Conservation (phyloP, 2,888 invertebrate species). For the Euclidia mi region DNA sequence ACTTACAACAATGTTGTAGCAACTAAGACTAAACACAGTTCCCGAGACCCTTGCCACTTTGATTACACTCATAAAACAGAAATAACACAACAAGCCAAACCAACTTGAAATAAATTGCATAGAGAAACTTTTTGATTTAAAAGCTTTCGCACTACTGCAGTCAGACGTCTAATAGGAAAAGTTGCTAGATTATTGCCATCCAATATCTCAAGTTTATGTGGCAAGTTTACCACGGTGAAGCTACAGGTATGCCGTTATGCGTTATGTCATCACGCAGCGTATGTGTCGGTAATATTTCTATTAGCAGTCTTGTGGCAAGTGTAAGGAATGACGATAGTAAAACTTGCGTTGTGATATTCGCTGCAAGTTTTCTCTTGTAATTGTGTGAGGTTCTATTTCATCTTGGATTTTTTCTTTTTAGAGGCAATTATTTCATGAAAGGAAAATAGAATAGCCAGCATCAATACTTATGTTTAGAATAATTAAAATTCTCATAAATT, state of each 20-base stretch:
- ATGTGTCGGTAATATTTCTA: not conserved
- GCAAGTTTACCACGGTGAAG: constrained; percentile 15
- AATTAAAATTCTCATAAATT: too few species aligned
- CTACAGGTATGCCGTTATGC: constrained; percentile 19
- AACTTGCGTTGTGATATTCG: too few species aligned
- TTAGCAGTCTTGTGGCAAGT: not conserved
- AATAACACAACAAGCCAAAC: constrained; percentile 48
- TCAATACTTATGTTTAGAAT: too few species aligned
- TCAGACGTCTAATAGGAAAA: constrained; percentile 70
- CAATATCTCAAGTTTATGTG: constrained; percentile 59
- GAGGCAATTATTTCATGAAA: too few species aligned
- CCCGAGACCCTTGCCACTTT: constrained; percentile 3
- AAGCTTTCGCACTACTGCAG: constrained; percentile 59
- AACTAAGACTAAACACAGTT: not conserved
- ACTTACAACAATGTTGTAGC: not conserved
- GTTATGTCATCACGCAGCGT: not conserved
- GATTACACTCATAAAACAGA: constrained; percentile 41
- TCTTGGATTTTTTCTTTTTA: too few species aligned
- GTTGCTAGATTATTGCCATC: constrained; percentile 67
- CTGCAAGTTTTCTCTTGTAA: too few species aligned
- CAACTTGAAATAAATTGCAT: constrained; percentile 64
- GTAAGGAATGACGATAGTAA: too few species aligned
- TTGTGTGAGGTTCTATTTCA: too few species aligned
- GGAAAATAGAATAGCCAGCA: too few species aligned
- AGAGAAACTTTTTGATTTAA: constrained; percentile 71